Conservation (phyloP, 2,113 vertebrate genomes). For the Kryptolebias marmoratus region DNA sequence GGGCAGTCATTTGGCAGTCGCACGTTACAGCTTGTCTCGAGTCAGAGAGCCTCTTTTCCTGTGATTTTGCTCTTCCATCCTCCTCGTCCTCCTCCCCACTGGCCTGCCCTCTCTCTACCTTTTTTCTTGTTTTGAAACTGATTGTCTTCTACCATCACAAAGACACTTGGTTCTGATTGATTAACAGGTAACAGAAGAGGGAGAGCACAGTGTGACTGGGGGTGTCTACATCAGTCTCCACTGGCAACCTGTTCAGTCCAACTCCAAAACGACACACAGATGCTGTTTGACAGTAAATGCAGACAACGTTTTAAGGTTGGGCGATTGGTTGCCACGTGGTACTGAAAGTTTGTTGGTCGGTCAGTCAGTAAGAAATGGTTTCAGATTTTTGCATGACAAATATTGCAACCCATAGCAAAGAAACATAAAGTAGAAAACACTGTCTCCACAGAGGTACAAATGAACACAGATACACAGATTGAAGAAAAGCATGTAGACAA, state of each 20-base stretch:
- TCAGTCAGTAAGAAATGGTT: constrained; percentile 75
- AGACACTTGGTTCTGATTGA: constrained; percentile 88
- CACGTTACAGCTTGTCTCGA: constrained; percentile 59
- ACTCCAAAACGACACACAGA: constrained; percentile 61
- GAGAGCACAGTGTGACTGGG: constrained; percentile 84
- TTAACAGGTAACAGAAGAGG: constrained; percentile 86
- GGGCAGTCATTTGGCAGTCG: constrained; percentile 60
- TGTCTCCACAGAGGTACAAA: constrained; percentile 71
- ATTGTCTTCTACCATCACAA: constrained; percentile 89
- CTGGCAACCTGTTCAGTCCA: constrained; percentile 55
- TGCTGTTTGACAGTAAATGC: constrained; percentile 82
- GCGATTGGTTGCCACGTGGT: constrained; percentile 61
- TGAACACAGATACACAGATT: constrained; percentile 74
- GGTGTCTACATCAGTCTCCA: constrained; percentile 72
- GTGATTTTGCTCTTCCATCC: constrained; percentile 55
- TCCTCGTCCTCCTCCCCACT: constrained; percentile 71
- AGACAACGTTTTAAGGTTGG: constrained; percentile 61
- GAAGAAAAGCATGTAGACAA: constrained; percentile 71
- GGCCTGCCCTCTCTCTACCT: constrained; percentile 80
- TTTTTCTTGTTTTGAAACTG: constrained; percentile 84
- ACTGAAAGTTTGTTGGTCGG: constrained; percentile 61
- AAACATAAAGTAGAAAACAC: constrained; percentile 65
- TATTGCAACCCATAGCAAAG: constrained; percentile 78
- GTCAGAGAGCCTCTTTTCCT: constrained; percentile 78
- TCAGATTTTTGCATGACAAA: constrained; percentile 73